Percentiles rank a stretch among this genome's conserved stretches.
These are phyloP conservation scores for Pycnomerus fuliginosus DNA, from an alignment of 2,888 invertebrate species.

Conservation along the genomic window DNA sequence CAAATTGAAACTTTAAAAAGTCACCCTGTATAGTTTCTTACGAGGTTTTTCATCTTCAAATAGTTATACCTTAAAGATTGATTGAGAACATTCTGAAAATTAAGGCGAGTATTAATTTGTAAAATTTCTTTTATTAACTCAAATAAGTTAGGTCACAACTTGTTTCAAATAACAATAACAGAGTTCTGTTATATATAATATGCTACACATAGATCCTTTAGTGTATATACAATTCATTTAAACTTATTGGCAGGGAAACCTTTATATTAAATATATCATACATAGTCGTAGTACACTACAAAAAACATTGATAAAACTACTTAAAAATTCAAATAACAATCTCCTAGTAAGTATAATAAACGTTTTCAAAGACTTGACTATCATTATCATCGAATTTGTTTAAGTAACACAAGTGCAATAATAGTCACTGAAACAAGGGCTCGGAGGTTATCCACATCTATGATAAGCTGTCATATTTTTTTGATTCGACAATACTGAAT, in stretches of 20 bases:
- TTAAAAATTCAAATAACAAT: slow-evolving; percentile 51
- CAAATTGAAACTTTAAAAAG: no score
- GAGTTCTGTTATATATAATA: slow-evolving; percentile 48
- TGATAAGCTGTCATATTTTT: slow-evolving; percentile 24
- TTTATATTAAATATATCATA: slow-evolving; percentile 49
- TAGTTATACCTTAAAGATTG: no score
- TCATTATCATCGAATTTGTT: slow-evolving; percentile 34
- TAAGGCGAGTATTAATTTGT: no score
- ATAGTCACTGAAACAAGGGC: slow-evolving; percentile 37
- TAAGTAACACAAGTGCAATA: slow-evolving; percentile 48
- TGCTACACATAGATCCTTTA: slow-evolving; percentile 52
- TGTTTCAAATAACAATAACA: slow-evolving; percentile 54
- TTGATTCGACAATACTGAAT: background rate
- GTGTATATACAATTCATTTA: slow-evolving; percentile 49
- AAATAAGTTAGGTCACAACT: slow-evolving; percentile 56
- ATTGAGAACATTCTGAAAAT: no score
- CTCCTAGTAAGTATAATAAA: slow-evolving; percentile 44
- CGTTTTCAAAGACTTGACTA: slow-evolving; percentile 45
- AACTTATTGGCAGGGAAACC: slow-evolving; percentile 47
- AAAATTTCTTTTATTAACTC: slow-evolving; percentile 55
- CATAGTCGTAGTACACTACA: slow-evolving; percentile 53
- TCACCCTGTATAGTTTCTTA: no score
- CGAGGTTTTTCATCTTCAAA: no score
- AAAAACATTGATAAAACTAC: slow-evolving; percentile 54
- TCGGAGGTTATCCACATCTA: slow-evolving; percentile 47